Evolutionary conservation across 2,888 invertebrate species (phyloP), one percentile per base, ranked within the genome.

Genomic region (Philereme vetulata): DNA sequence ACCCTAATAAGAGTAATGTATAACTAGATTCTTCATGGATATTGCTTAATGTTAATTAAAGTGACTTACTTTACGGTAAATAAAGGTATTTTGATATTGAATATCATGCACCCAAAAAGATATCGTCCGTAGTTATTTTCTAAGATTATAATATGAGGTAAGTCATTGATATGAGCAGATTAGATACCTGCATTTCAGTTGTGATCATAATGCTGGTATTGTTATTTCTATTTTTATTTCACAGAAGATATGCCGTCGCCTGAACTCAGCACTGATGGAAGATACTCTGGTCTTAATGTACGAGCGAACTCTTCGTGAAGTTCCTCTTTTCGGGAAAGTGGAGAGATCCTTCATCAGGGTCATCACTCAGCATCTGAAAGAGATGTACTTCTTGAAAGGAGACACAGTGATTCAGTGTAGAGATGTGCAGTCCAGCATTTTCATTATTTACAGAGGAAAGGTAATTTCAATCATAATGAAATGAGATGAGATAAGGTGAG

Each of bases 271-370:
- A 1, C 70, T 93, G 51, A 91, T 93, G 86, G 93, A 93, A 79
- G 93, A 93, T 66, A 90, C 91, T 0, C 77, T 93, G 44, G 90
- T 90, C 4, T 90, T 90, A 63, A 88, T 93, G 85, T 93, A 93
- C 64, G 93, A 93, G 72, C 81, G 79, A 10, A 92, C 93, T 0
- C 75, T 93, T 1, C 79, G 91, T 7, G 91, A 93, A 68, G 93
- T 93, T n/a, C 93, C 93, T 0, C 76, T 93, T 11, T 93, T 93
- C 66, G 89, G 90, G 10, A 90, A 89, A 66, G 90, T 93, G 50
- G 93, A 93, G 67, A 79, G 88, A 8, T 91, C 93, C 5, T 93
- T 93, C 75, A 92, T 93, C 77, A 85, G 93, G 70, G 89, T 93
- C 63, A 82, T 93, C 71, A 92, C 93, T 1, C 93, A 91, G 67